phyloP scores from a whole-genome alignment of 2,797 vertebrate species.

The Furcifer pardalis region DNA sequence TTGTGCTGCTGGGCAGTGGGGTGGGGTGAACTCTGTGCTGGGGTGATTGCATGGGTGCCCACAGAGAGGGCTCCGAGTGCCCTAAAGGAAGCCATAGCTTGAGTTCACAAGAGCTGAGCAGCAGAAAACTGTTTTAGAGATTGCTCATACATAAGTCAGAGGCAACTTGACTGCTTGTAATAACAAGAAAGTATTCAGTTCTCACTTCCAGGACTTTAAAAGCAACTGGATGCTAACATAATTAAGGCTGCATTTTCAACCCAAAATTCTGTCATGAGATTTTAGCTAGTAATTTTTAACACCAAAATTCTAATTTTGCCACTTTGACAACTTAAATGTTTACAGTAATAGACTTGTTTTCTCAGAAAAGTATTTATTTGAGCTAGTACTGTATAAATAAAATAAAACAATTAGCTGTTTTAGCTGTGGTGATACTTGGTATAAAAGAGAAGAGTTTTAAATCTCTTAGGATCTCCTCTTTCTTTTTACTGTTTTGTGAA shows the following conservation, averaged over 20 bases:
- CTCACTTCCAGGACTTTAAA: slow-evolving; percentile 59
- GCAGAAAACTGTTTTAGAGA: no score
- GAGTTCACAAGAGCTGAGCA: no score
- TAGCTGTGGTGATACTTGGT: slow-evolving; percentile 13
- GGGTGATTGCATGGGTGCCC: no score
- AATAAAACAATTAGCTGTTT: slow-evolving; percentile 23
- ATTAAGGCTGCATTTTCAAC: slow-evolving; percentile 41
- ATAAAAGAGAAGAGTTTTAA: background rate
- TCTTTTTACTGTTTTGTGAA: slow-evolving; percentile 41
- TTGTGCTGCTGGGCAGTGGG: no score
- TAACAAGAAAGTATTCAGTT: no score
- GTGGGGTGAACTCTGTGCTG: no score
- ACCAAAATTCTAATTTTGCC: background rate
- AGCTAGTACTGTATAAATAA: slow-evolving; percentile 1
- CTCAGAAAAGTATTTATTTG: slow-evolving; percentile 20
- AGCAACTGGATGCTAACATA: slow-evolving; percentile 48
- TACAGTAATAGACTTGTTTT: slow-evolving; percentile 17
- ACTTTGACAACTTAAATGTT: slow-evolving; percentile 11
- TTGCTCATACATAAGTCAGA: no score
- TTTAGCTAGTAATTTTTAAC: slow-evolving; percentile 50
- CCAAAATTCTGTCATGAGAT: slow-evolving; percentile 33
- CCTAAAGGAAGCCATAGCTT: no score
- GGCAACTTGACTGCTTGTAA: no score
- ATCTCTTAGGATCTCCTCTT: background rate
- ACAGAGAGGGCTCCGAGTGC: no score